Conservation (phyloP, 2,888 invertebrate genomes). For the Melanchra persicariae region DNA sequence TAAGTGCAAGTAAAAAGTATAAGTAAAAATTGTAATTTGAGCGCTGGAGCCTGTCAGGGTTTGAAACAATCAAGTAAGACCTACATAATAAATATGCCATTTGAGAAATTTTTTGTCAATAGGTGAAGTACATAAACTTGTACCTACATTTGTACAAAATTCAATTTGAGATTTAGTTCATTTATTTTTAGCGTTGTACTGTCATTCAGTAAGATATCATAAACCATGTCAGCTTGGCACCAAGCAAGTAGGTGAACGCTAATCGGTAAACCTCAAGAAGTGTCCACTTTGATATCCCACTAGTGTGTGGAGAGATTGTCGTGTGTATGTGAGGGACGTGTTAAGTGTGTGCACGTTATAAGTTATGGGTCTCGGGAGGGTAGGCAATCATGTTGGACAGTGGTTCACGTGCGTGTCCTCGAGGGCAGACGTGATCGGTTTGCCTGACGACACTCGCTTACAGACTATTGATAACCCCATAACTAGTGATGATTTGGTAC, state of each 20-base stretch:
- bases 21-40: conserved; percentile 61
- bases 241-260: too few relatives aligned
- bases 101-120: too few relatives aligned
- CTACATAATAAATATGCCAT: too few relatives aligned
- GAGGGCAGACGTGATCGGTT: conserved; percentile 61
- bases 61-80: background rate
- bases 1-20: too few relatives aligned
- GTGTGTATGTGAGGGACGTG: conserved; percentile 3
- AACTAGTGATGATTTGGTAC: background rate
- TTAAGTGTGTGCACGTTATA: background rate
- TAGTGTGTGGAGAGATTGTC: background rate
- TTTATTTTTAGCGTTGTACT: too few relatives aligned
- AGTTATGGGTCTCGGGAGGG: conserved; percentile 51
- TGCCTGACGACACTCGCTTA: conserved; percentile 35
- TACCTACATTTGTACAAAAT: too few relatives aligned
- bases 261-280: too few relatives aligned
- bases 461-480: background rate
- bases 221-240: too few relatives aligned
- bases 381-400: conserved; percentile 71
- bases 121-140: too few relatives aligned
- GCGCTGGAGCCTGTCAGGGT: conserved; percentile 9
- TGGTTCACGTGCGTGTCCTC: conserved; percentile 65
- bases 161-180: too few relatives aligned
- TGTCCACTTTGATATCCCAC: background rate
- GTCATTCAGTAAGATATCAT: too few relatives aligned